Percentiles rank a stretch among this genome's conserved stretches.
These are phyloP conservation scores for Parnassius smintheus DNA, from an alignment of 2,888 invertebrate genomes.

Conservation along the genomic window DNA sequence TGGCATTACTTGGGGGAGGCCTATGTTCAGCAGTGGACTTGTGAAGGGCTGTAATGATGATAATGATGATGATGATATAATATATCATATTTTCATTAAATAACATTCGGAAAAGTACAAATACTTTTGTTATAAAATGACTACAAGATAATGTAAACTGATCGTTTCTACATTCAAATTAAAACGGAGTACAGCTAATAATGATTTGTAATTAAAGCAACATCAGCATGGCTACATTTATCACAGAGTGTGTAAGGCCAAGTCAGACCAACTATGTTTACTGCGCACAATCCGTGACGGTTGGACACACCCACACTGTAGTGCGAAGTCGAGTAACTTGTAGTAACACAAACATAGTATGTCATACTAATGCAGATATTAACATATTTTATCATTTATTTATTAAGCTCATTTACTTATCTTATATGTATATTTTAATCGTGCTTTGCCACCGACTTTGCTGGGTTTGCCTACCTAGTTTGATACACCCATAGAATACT, in stretches of 20 bases:
- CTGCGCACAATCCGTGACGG: constrained; percentile 36
- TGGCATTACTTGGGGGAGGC: too few relatives aligned
- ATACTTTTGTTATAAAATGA: too few relatives aligned
- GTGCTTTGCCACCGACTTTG: too few relatives aligned
- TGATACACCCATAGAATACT: too few relatives aligned
- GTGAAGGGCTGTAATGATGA: too few relatives aligned
- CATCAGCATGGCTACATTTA: constrained; percentile 3
- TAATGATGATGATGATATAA: too few relatives aligned
- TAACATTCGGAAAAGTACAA: too few relatives aligned
- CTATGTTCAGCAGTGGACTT: too few relatives aligned
- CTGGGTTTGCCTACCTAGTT: too few relatives aligned
- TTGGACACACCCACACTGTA: constrained; percentile 33
- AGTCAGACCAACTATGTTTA: constrained; percentile 24
- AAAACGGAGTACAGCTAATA: not conserved
- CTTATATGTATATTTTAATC: too few relatives aligned
- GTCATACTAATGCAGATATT: constrained; percentile 1
- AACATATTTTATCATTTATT: not conserved
- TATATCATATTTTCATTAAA: too few relatives aligned
- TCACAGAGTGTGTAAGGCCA: constrained; percentile 20
- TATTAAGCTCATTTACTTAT: too few relatives aligned
- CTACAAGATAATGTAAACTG: not conserved
- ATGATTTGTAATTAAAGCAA: not conserved
- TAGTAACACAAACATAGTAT: constrained; percentile 28
- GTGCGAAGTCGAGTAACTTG: constrained; percentile 27
- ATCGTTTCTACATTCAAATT: not conserved